These are phyloP conservation scores for Hemaris fuciformis DNA, from an alignment of 2,888 invertebrate species.

Conservation along the genomic window DNA sequence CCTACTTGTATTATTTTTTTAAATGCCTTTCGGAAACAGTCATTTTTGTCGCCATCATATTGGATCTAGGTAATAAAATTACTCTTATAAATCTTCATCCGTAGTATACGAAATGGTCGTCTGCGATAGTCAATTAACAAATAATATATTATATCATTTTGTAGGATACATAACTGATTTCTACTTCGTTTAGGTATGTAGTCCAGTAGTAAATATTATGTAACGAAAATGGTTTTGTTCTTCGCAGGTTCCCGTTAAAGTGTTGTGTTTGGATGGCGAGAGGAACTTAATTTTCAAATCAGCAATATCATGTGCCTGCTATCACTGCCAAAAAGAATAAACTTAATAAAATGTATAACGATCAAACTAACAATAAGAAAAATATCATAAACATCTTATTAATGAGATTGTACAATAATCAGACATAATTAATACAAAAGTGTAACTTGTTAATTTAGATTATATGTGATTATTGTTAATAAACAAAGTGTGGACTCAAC, in stretches of 20 bases:
- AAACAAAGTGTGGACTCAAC: conserved; percentile 43
- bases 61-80: no score
- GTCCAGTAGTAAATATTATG: no score
- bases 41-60: no score
- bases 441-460: conserved; percentile 43
- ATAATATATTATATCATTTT: no score
- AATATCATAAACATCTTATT: neutral
- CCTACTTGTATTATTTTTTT: no score
- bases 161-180: no score
- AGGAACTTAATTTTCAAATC: conserved; percentile 91
- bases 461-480: conserved; percentile 14
- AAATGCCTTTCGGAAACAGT: no score
- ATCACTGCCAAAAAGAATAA: conserved; percentile 90
- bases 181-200: no score
- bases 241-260: conserved; percentile 87
- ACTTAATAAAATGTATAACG: neutral
- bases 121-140: no score
- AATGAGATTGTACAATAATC: neutral
- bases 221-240: no score
- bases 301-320: conserved; percentile 91
- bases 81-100: no score
- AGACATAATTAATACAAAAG: conserved; percentile 19
- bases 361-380: neutral
- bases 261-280: conserved; percentile 89
- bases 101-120: no score